Conservation (phyloP, 2,797 vertebrate genomes). For the Chiloscyllium punctatum region DNA sequence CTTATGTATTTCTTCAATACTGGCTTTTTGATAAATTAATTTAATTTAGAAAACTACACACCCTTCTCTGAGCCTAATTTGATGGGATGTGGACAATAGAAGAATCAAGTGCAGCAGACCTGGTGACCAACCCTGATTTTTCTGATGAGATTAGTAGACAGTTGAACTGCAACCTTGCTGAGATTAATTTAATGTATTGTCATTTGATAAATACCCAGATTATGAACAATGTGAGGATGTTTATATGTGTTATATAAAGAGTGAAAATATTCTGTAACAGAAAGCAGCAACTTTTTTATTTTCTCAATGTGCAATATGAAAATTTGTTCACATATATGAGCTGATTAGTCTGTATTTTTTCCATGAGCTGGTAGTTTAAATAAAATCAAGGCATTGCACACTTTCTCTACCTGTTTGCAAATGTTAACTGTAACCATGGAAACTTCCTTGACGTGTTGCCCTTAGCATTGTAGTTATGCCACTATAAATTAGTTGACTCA, state of each 20-base stretch:
- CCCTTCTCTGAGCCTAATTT: neutral
- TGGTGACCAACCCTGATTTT: neutral
- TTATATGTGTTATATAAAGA: neutral
- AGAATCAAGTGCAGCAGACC: neutral
- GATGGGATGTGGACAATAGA: neutral
- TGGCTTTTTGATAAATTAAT: neutral
- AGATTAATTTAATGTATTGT: neutral
- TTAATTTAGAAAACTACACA: neutral
- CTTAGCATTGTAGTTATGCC: neutral
- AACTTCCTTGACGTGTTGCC: neutral
- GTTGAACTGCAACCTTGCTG: neutral
- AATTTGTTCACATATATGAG: neutral
- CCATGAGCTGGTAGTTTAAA: neutral
- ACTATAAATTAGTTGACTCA: constrained; percentile 3
- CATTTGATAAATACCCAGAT: neutral
- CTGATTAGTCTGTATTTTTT: neutral
- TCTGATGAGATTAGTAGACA: no score
- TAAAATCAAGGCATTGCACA: neutral
- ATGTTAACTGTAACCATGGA: constrained; percentile 20
- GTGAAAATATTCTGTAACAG: neutral
- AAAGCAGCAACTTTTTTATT: neutral
- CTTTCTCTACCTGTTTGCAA: constrained; percentile 2
- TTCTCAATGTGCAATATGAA: neutral
- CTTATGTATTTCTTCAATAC: neutral
- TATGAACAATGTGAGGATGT: neutral